Evolutionary conservation across 2,797 vertebrate genomes (phyloP), one percentile per base, ranked within the genome.

Genomic region (Pseudocheirus occidentalis): DNA sequence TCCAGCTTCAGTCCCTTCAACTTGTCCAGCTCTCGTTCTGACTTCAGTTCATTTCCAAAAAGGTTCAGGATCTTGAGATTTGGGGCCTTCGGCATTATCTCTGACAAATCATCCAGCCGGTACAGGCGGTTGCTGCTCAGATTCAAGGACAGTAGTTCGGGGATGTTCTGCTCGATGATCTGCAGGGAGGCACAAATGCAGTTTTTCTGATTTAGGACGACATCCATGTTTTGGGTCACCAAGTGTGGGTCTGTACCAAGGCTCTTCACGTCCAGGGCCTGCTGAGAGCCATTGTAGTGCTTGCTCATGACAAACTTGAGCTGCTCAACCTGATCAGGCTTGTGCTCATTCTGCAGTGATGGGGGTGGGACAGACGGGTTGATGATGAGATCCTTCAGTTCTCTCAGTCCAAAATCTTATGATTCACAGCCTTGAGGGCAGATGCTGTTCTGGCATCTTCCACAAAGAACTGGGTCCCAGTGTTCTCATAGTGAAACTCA

Each of bases 301-400:
- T 99, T 99, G 92, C 99, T 99, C 99, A 99, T 99, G 97, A 99
- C 99, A 97, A 98, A 98, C 99, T 99, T 99, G 46, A 99, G 97
- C 90, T 99, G 99, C 28, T 99, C 99, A 0, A 98, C 28, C 34
- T 98, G 98, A 95, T 99, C 99, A 0, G 99, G 98, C 95, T 99
- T 99, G 95, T 99, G 98, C 28, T 99, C 99, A 0, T 98, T 98
- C 55, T 98, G 98, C 3, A 99, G 94, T 4, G 98, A 98, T 0
- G 96, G 93, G 0, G 99, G 99, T 0, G 99, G 98, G 28, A 94
- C 92, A 2, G 98, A 99, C 1, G 98, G 90, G 94, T 99, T 99
- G 92, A 99, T 98, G 7, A 99, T 98, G 9, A 99, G 87, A 99
- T 99, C 99, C 99, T 99, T 96, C 99, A 99, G 92, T 99, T 99